Percentiles rank a stretch among this genome's conserved stretches.
Evolutionary conservation across 2,113 vertebrate genomes (phyloP).

Genomic region (Microcebus griseorufus): DNA sequence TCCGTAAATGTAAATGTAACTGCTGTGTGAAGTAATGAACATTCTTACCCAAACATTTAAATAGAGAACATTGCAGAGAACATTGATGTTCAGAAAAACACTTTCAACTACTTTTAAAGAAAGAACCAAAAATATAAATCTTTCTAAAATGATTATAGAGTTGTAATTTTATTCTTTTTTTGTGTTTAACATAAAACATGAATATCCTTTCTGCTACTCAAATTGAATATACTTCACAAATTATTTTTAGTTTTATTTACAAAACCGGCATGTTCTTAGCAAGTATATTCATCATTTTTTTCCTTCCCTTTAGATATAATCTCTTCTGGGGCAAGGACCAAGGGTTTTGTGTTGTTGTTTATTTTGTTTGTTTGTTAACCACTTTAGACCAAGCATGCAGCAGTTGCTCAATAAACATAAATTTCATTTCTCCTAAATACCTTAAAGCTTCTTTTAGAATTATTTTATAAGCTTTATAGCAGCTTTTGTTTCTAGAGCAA

Average conservation of each 20-base stretch:
- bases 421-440: conserved; percentile 2
- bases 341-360: neutral
- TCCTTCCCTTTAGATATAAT: neutral
- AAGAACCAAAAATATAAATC: neutral
- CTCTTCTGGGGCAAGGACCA: neutral
- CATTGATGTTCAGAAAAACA: neutral
- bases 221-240: neutral
- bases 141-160: neutral
- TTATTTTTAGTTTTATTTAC: neutral
- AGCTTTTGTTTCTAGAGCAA: conserved; percentile 6
- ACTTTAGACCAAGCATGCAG: neutral
- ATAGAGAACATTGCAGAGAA: neutral
- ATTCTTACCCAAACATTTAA: neutral
- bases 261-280: neutral
- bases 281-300: neutral
- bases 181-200: neutral
- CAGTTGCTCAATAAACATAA: conserved; percentile 56
- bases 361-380: neutral
- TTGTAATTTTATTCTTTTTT: neutral
- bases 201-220: neutral
- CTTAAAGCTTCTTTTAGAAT: conserved; percentile 39
- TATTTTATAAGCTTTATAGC: conserved; percentile 44
- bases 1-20: neutral
- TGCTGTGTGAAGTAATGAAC: neutral
- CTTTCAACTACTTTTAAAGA: neutral